phyloP scores from a whole-genome alignment of 2,113 vertebrate species.

The Meriones unguiculatus region DNA sequence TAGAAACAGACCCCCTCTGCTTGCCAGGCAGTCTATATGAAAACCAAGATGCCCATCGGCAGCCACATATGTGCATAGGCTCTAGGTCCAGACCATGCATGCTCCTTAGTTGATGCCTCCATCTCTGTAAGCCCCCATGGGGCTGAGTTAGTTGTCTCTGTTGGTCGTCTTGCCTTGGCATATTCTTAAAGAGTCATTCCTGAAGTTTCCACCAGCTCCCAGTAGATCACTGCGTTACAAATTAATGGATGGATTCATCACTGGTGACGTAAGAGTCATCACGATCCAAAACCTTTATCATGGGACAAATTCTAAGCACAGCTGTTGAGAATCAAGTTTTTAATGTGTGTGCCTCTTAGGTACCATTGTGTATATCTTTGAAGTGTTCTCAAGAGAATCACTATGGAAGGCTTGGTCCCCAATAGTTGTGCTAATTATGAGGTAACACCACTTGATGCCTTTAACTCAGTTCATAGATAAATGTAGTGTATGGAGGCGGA shows the following conservation, averaged over 20 bases:
- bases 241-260: background rate
- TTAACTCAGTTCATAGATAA: background rate
- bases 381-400: background rate
- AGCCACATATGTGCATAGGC: too few relatives aligned
- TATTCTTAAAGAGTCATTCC: background rate
- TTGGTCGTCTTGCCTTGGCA: too few relatives aligned
- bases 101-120: too few relatives aligned
- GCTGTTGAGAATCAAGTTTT: background rate
- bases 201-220: background rate
- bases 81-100: too few relatives aligned
- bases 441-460: background rate
- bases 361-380: background rate
- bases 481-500: background rate
- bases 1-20: too few relatives aligned
- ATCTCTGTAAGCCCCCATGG: too few relatives aligned
- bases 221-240: background rate
- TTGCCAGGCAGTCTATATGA: too few relatives aligned
- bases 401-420: background rate
- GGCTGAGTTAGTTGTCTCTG: too few relatives aligned
- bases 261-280: background rate
- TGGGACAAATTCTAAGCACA: background rate
- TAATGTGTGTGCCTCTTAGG: background rate
- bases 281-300: background rate
- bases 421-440: background rate
- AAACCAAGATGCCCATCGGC: too few relatives aligned